Evolutionary conservation across 2,113 vertebrate species (phyloP).

Genomic region (Urocynchramus pylzowi): DNA sequence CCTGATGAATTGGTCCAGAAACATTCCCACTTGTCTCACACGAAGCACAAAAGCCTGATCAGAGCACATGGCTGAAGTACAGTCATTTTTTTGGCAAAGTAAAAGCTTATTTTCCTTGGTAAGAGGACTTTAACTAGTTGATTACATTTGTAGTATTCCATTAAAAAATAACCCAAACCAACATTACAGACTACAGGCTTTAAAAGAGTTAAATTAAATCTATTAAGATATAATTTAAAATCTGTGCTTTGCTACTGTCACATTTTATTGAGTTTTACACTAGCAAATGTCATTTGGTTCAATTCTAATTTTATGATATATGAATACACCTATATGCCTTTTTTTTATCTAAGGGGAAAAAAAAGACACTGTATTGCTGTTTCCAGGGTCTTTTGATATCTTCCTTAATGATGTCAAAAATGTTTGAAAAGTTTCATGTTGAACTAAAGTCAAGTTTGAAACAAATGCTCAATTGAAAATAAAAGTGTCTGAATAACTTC

Average conservation of each 20-base stretch:
- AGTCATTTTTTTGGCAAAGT: background rate
- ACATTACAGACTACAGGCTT: background rate
- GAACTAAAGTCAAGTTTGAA: background rate
- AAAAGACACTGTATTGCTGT: background rate
- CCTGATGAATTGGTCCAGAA: background rate
- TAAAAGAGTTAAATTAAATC: background rate
- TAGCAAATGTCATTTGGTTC: background rate
- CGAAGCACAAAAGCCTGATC: background rate
- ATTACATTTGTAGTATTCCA: background rate
- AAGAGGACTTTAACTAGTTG: background rate
- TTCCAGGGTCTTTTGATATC: background rate
- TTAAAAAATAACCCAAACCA: accelerated
- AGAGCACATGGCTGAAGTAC: background rate
- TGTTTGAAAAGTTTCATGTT: background rate
- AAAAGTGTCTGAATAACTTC: background rate
- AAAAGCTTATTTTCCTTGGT: background rate
- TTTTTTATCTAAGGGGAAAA: accelerated
- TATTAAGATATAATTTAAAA: background rate
- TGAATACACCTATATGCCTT: background rate
- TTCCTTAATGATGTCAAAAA: background rate
- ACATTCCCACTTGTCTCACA: background rate
- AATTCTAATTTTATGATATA: background rate
- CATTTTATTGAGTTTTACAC: background rate
- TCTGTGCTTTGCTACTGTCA: background rate
- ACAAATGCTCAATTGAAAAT: background rate